Evolutionary conservation across 2,888 invertebrate species (phyloP), one percentile per base, ranked within the genome.

Genomic region (Saturnia japonica): DNA sequence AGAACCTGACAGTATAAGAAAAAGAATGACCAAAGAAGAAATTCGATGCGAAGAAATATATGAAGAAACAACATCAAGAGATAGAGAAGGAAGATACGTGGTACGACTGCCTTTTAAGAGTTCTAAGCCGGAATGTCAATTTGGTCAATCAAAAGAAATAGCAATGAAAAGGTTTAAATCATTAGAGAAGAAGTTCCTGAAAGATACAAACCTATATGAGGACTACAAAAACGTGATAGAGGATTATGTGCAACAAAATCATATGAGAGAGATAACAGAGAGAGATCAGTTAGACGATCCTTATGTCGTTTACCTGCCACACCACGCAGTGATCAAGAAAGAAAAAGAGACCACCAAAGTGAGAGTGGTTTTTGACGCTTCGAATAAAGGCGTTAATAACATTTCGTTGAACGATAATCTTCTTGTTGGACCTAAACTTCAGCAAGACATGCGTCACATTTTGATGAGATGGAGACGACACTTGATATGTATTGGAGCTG

Each of bases 281-380:
- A 47, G 11, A 9, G 70, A 62, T 16, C 42, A 67, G 9, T 28
- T 51, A 68, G 14, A 45, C 45, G 45, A 45, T 45, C 51, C 51
- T n/a, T 19, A 51, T 19, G 69, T 74, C 6, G 72, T 77, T 1
- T 79, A 81, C 45, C 83, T 79, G 80, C 47, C 83, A 8, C 81
- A 84, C 47, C 82, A 81, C 67, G 78, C 82, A 0, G 79, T 84
- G 0, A 34, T 82, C 1, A 73, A 75, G 8, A 70, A 75, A 9
- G 74, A 77, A 22, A 76, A 70, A 7, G 45, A n/a, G n/a, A n/a
- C n/a, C n/a, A n/a, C n/a, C n/a, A n/a, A n/a, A n/a, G n/a, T n/a
- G n/a, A n/a, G n/a, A n/a, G n/a, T n/a, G n/a, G n/a, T n/a, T n/a
- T n/a, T n/a, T n/a, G n/a, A n/a, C n/a, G n/a, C n/a, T n/a, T n/a